phyloP scores from a whole-genome alignment of 2,888 invertebrate species.

The Pollenia amentaria region DNA sequence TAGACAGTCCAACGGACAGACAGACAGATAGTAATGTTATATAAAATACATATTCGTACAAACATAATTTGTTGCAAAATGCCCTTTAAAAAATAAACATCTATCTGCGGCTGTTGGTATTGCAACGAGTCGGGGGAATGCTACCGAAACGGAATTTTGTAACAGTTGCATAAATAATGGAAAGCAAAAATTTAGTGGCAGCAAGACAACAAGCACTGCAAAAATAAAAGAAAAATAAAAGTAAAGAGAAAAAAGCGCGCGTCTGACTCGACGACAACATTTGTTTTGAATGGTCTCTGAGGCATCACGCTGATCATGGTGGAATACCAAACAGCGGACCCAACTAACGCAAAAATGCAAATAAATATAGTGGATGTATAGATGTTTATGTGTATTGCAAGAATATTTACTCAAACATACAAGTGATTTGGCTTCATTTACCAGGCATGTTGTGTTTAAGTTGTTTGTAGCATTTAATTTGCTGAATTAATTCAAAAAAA shows the following conservation, averaged over 20 bases:
- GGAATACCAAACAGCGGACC: slow-evolving; percentile 50
- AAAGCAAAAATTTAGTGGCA: slow-evolving; percentile 56
- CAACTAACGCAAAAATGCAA: slow-evolving; percentile 54
- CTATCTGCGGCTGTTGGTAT: slow-evolving; percentile 13
- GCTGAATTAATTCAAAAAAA: slow-evolving; percentile 51
- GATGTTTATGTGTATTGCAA: slow-evolving; percentile 17
- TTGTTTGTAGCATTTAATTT: slow-evolving; percentile 62
- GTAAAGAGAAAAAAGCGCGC: slow-evolving; percentile 20
- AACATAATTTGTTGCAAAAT: slow-evolving; percentile 60
- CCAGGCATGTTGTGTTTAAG: slow-evolving; percentile 3
- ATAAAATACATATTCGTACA: slow-evolving; percentile 29
- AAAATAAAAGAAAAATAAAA: slow-evolving; percentile 45
- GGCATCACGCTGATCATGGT: slow-evolving; percentile 68
- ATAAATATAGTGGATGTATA: not conserved
- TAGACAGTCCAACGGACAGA: slow-evolving; percentile 25
- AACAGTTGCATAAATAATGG: slow-evolving; percentile 76
- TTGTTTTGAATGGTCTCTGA: slow-evolving; percentile 74
- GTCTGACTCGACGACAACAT: slow-evolving; percentile 72
- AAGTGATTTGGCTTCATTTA: slow-evolving; percentile 7
- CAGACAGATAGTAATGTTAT: slow-evolving; percentile 1
- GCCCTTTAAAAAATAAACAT: slow-evolving; percentile 46
- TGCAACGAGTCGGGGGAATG: slow-evolving; percentile 51
- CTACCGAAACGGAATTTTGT: slow-evolving; percentile 74
- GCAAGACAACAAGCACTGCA: slow-evolving; percentile 43
- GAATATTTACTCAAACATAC: slow-evolving; percentile 13